phyloP scores from a whole-genome alignment of 1,140 invertebrate genomes.

The Zaprionus capensis region DNA sequence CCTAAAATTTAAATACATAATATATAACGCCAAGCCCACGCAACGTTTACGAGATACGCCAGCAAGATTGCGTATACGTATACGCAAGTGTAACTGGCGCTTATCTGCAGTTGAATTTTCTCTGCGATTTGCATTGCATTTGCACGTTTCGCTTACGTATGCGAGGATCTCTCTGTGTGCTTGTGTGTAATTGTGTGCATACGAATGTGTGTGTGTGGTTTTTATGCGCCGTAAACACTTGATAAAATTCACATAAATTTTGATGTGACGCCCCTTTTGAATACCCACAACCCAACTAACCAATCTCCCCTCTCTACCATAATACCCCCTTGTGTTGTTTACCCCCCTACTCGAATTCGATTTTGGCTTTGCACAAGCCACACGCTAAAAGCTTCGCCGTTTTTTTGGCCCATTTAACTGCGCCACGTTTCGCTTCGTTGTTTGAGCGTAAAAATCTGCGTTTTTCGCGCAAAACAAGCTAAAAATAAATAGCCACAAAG shows the following conservation, averaged over 20 bases:
- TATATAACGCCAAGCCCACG: conserved; percentile 12
- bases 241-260: conserved; percentile 81
- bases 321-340: neutral
- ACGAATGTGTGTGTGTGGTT: conserved; percentile 32
- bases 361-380: conserved; percentile 48
- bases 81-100: conserved; percentile 27
- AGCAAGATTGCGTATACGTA: conserved; percentile 48
- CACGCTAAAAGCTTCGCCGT: conserved; percentile 40
- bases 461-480: conserved; percentile 18
- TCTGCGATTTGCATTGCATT: conserved; percentile 55
- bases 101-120: conserved; percentile 38
- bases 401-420: conserved; percentile 53
- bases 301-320: neutral
- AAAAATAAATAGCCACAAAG: conserved; percentile 51
- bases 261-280: conserved; percentile 38
- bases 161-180: conserved; percentile 3
- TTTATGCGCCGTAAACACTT: conserved; percentile 79
- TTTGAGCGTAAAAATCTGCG: conserved; percentile 46
- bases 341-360: conserved; percentile 34
- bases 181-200: neutral
- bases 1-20: conserved; percentile 35
- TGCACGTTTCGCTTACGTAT: conserved; percentile 27
- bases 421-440: conserved; percentile 29
- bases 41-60: conserved; percentile 35
- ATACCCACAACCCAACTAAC: conserved; percentile 8